Percentiles rank a stretch among this genome's conserved stretches.
phyloP scores from a whole-genome alignment of 2,113 vertebrate species.

The Eurystomus gularis region DNA sequence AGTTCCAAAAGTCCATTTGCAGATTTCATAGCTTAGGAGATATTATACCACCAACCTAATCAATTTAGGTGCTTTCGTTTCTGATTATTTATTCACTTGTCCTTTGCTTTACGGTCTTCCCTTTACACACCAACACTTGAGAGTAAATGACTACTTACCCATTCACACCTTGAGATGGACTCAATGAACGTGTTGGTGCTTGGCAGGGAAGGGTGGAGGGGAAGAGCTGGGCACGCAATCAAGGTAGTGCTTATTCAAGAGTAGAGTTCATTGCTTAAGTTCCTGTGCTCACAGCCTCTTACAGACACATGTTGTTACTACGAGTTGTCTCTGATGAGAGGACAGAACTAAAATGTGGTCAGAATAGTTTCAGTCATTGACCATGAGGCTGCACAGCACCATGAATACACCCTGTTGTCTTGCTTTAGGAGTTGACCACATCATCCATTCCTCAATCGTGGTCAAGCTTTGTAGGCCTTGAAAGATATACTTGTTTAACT shows the following conservation, averaged over 20 bases:
- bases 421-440: neutral
- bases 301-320: neutral
- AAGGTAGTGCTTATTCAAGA: neutral
- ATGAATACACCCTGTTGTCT: neutral
- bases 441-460: neutral
- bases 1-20: neutral
- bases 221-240: neutral
- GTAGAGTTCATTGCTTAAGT: neutral
- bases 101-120: neutral
- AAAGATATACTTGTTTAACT: neutral
- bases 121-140: neutral
- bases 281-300: neutral
- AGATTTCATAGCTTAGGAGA: neutral
- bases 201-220: neutral
- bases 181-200: neutral
- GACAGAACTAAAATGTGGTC: neutral
- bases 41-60: neutral
- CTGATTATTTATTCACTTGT: neutral
- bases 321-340: rapidly evolving
- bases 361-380: neutral
- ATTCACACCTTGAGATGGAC: neutral
- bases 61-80: neutral
- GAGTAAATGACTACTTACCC: neutral
- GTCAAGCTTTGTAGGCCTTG: neutral
- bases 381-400: neutral